Evolutionary conservation across 2,888 invertebrate genomes (phyloP), one percentile per base, ranked within the genome.

Genomic region (Brachyopa scutellaris): DNA sequence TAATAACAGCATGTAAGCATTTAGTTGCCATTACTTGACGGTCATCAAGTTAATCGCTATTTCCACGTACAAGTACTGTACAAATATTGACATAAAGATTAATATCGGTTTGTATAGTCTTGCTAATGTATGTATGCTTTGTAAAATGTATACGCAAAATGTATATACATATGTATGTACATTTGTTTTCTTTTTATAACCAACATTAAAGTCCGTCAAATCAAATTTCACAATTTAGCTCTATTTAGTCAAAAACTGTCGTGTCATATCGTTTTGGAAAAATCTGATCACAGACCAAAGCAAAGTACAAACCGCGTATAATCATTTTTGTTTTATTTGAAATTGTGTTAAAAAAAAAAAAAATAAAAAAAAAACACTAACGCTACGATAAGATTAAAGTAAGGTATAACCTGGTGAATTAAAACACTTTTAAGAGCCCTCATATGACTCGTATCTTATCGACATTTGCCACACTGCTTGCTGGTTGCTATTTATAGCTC

Each of bases 381-480:
- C n/a, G n/a, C n/a, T 36, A 49, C 17, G 70, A 77, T 77, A 64
- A 64, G 62, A 64, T 59, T 77, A n/a, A 42, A 42, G 38, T 6
- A 49, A 47, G 40, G 38, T 8, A 57, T 21, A 70, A 62, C 31
- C 21, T 62, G 26, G 31, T 38, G 31, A 31, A 7, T 11, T 51
- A 31, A 47, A 26, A 1, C n/a, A 7, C 15, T 13, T 61, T 61
- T 49, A 15, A 49, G 31, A 59, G n/a, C 19, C 4, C 21, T n/a
- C n/a, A n/a, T n/a, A n/a, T n/a, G n/a, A n/a, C 8, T 49, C 40
- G 33, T 77, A 70, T 77, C 77, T 77, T 70, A 77, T 77, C 77
- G 77, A 31, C 42, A 57, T 19, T 31, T 7, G 33, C 31, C 33
- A 64, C 40, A 55, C 69, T 49, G 31, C 29, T 47, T n/a, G 15